Evolutionary conservation across 30 jellyfish, hydroid and myxozoan genomes (phyloP).

Genomic region (Nemopilema nomurai): DNA sequence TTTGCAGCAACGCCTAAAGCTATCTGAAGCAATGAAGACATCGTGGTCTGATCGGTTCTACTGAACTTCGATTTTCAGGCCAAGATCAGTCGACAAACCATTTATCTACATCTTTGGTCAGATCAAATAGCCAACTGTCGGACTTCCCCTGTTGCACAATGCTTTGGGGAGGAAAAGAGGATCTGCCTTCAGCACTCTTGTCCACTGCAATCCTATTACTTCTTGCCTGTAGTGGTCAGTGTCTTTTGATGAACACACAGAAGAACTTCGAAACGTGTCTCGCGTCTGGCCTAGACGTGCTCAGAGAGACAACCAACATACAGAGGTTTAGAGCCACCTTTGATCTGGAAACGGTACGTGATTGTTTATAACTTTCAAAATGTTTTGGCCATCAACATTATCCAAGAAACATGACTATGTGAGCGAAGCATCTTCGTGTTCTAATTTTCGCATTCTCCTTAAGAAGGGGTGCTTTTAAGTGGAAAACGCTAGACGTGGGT

Average conservation of each 20-base stretch:
- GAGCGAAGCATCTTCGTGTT: no score
- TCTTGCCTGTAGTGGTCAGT: neutral
- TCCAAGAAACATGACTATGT: no score
- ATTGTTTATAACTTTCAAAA: no score
- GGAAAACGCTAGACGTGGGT: no score
- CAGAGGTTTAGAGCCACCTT: conserved; percentile 65
- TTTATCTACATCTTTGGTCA: neutral
- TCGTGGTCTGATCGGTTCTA: neutral
- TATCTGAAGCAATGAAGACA: neutral
- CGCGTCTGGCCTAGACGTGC: conserved; percentile 71
- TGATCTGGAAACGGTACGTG: conserved; percentile 72
- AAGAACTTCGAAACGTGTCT: conserved; percentile 23
- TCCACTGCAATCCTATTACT: neutral
- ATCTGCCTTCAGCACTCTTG: neutral
- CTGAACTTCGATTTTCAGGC: neutral
- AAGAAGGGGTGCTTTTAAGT: no score
- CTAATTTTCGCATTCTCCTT: no score
- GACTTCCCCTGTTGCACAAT: neutral
- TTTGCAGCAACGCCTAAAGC: neutral
- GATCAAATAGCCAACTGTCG: neutral
- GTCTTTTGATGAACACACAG: neutral
- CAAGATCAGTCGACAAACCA: neutral
- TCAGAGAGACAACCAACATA: conserved; percentile 48
- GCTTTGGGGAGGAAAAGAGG: neutral
- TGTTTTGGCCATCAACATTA: no score